Evolutionary conservation across 2,888 invertebrate species (phyloP), one percentile per base, ranked within the genome.

Genomic region (Tipula helvola): DNA sequence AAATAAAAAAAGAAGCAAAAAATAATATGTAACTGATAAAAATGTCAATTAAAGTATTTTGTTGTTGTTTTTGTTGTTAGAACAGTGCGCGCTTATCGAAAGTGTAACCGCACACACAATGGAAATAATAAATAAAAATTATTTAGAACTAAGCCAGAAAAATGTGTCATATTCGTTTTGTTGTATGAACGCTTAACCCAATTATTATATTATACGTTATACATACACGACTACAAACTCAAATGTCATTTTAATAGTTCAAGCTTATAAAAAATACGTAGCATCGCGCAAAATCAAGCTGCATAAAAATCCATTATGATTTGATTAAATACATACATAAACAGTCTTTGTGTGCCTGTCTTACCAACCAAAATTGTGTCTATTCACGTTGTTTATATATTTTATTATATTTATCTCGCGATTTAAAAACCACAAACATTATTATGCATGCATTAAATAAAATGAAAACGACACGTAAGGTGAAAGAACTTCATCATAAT

Each of bases 401-500:
- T 7, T 10, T 44, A 44, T 44, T 44, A 7, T 44, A 28, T 71
- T 71, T 71, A 71, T 71, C 71, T 71, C 71, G 71, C 71, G 28
- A 71, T 71, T 71, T 71, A 3, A 10, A 71, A 71, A 71, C 71
- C 71, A 28, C 71, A 71, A 71, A 71, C 28, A 71, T 71, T 71
- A 71, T 71, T 71, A 71, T 71, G 71, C 71, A 71, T 71, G 71
- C 71, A 71, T 71, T 71, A 71, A 71, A 71, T 71, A 71, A 28
- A 71, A 71, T 71, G 2, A 71, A 71, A 71, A 28, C 39, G 41
- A 41, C 83, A 36, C 36, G n/a, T 10, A 8, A 84, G 84, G 84
- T 84, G 84, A 84, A 84, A n/a, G 84, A 84, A 84, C 84, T 84
- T 84, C 84, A 39, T 84, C 16, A 84, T 39, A 83, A 84, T 84